Percentiles rank a stretch among this genome's conserved stretches.
Evolutionary conservation across 2,113 vertebrate species (phyloP).

Genomic region (Gavialis gangeticus): DNA sequence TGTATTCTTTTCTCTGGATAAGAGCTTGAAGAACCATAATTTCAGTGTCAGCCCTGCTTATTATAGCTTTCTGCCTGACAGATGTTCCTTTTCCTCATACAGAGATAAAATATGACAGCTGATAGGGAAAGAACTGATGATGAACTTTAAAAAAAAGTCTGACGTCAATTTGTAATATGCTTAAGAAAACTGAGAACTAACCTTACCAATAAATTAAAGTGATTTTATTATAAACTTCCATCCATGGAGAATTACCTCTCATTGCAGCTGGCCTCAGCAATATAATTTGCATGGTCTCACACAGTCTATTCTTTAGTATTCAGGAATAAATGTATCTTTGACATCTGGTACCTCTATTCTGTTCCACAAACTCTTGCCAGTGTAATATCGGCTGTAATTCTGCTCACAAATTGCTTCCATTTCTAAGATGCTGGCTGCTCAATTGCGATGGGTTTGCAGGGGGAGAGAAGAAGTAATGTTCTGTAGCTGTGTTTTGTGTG

Average conservation of each 20-base stretch:
- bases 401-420: conserved; percentile 31
- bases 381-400: neutral
- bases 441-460: neutral
- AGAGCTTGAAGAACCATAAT: neutral
- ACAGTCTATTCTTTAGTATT: conserved; percentile 4
- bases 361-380: neutral
- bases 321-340: conserved; percentile 21
- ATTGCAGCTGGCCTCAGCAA: neutral
- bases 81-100: neutral
- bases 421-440: conserved; percentile 45
- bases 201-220: neutral
- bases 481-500: neutral
- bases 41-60: neutral
- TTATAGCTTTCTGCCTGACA: neutral
- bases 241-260: neutral
- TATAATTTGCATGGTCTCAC: conserved; percentile 11
- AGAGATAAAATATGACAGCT: neutral
- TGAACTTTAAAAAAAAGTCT: neutral
- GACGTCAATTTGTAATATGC: neutral
- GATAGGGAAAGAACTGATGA: neutral
- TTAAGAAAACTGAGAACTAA: conserved; percentile 23
- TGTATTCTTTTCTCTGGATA: neutral
- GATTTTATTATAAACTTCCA: neutral
- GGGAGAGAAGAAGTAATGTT: neutral
- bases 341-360: neutral